Conservation (phyloP, 64 coral and sea anemone species). For the Dendronephthya gigantea region DNA sequence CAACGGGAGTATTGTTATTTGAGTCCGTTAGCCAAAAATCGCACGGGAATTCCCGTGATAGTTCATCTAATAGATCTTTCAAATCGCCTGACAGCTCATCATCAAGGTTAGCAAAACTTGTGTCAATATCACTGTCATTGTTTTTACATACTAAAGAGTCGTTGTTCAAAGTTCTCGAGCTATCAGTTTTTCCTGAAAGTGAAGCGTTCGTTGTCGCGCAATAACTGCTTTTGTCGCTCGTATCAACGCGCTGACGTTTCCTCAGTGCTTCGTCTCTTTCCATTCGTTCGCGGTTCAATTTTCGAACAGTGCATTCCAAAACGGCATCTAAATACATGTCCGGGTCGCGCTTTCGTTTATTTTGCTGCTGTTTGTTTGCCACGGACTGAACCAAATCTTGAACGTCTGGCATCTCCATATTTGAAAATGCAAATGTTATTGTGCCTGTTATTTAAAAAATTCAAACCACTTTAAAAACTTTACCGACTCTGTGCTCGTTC, state of each 20-base stretch:
- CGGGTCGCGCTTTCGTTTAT: constrained; percentile 89
- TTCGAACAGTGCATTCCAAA: constrained; percentile 70
- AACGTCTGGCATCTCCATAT: constrained; percentile 1
- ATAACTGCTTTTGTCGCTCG: background rate
- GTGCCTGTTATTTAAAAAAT: background rate
- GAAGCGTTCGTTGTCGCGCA: background rate
- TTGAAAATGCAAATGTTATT: background rate
- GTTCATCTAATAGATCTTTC: background rate
- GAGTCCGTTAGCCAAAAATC: constrained; percentile 10
- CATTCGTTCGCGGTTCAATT: constrained; percentile 51
- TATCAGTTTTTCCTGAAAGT: background rate
- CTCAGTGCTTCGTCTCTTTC: background rate
- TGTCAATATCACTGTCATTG: background rate
- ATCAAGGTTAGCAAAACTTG: background rate
- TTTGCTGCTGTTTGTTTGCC: constrained; percentile 63
- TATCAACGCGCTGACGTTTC: background rate
- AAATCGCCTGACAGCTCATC: background rate
- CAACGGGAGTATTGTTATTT: background rate
- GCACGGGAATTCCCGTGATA: background rate
- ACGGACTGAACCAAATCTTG: constrained; percentile 42
- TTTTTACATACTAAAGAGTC: background rate
- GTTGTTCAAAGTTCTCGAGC: background rate
- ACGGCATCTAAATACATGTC: constrained; percentile 75
- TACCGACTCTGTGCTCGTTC: background rate
- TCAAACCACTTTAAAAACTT: background rate